phyloP scores from a whole-genome alignment of 1,140 invertebrate genomes.

The Bombus waltoni region DNA sequence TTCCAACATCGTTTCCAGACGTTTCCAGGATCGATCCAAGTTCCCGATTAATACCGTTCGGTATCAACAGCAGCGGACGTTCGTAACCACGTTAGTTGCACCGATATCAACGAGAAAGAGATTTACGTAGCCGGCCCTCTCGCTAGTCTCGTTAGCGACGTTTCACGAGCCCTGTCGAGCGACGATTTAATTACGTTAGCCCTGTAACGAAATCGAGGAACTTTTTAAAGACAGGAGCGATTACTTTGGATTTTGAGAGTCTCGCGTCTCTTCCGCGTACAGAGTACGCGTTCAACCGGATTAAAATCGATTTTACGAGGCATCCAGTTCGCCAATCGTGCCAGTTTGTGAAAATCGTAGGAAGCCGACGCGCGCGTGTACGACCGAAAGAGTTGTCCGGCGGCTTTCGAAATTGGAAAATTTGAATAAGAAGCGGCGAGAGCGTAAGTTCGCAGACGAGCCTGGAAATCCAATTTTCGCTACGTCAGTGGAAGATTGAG shows the following conservation, averaged over 20 bases:
- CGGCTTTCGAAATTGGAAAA: conserved; percentile 14
- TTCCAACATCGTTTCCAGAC: no score
- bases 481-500: conserved; percentile 49
- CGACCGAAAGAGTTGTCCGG: no score
- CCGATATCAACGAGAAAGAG: no score
- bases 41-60: no score
- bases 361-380: background rate
- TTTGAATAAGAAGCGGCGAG: conserved; percentile 44
- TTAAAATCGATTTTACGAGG: background rate
- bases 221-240: background rate
- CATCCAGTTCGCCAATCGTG: no score
- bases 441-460: conserved; percentile 21
- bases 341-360: background rate
- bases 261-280: fast-evolving
- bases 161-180: no score
- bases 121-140: no score
- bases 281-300: background rate
- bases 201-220: background rate
- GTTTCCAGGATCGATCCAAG: no score
- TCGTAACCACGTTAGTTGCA: no score
- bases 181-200: background rate
- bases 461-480: conserved; percentile 40
- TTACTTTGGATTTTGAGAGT: background rate
- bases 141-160: no score
- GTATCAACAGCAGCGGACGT: no score